Conservation (phyloP, 2,888 invertebrate genomes). For the Hetaerina titia region DNA sequence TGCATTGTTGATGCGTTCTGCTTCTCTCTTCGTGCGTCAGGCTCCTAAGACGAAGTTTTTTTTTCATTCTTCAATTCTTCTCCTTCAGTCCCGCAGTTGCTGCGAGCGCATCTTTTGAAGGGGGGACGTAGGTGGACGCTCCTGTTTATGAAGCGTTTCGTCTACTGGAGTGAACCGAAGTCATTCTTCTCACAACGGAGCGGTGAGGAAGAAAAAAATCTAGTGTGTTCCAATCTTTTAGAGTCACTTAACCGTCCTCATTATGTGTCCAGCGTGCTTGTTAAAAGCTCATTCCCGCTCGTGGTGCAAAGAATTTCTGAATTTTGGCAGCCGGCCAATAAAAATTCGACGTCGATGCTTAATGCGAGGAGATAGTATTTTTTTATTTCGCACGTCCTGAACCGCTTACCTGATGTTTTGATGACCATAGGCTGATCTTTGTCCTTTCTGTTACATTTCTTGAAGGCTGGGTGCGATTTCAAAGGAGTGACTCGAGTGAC, state of each 20-base stretch:
- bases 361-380: not conserved
- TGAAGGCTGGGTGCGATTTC: not conserved
- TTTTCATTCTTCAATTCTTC: not conserved
- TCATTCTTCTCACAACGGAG: not conserved
- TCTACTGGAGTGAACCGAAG: not conserved
- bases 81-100: not conserved
- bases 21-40: not conserved
- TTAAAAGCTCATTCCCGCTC: not conserved
- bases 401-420: not conserved
- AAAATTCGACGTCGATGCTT: not conserved
- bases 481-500: not conserved
- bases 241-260: slow-evolving; percentile 31
- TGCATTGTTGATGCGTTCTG: not conserved
- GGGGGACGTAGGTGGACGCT: not conserved
- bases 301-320: not conserved
- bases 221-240: not conserved
- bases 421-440: not conserved
- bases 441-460: not conserved
- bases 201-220: not conserved
- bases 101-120: not conserved
- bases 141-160: slow-evolving; percentile 34
- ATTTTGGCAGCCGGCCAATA: not conserved
- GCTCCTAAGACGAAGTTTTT: not conserved
- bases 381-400: not conserved
- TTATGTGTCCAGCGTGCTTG: slow-evolving; percentile 2